These are phyloP conservation scores for Caenorhabditis latens DNA, from an alignment of 1,140 invertebrate species.

Conservation along the genomic window DNA sequence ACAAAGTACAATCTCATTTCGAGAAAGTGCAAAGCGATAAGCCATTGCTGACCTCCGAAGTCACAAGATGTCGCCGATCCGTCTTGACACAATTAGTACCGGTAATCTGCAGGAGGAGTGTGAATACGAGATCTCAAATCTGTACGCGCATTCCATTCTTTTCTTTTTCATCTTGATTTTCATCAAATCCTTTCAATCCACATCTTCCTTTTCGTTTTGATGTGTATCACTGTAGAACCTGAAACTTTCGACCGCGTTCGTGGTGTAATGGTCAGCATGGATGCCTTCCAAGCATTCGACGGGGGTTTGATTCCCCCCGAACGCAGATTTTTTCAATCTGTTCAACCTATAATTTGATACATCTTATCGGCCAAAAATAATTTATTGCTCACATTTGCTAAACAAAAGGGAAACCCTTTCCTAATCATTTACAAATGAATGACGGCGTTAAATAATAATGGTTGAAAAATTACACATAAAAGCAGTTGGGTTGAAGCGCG, in stretches of 20 bases:
- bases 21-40: neutral
- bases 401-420: no score
- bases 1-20: neutral
- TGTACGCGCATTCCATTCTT: no score
- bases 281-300: slow-evolving; percentile 75
- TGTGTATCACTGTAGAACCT: no score
- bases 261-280: slow-evolving; percentile 57
- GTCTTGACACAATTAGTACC: neutral
- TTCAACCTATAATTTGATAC: no score
- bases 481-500: no score
- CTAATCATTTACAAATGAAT: no score
- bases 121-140: neutral
- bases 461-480: neutral
- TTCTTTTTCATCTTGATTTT: no score
- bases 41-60: neutral
- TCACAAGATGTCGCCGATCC: neutral
- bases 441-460: neutral
- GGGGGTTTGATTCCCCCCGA: slow-evolving; percentile 78
- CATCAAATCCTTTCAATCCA: no score
- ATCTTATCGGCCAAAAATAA: no score
- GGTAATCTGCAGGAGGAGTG: neutral
- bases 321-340: slow-evolving; percentile 15
- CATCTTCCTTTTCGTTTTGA: no score
- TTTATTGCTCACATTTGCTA: no score
- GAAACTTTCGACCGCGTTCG: neutral